Evolutionary conservation across 2,113 vertebrate genomes (phyloP).

Genomic region (Tor tambroides): DNA sequence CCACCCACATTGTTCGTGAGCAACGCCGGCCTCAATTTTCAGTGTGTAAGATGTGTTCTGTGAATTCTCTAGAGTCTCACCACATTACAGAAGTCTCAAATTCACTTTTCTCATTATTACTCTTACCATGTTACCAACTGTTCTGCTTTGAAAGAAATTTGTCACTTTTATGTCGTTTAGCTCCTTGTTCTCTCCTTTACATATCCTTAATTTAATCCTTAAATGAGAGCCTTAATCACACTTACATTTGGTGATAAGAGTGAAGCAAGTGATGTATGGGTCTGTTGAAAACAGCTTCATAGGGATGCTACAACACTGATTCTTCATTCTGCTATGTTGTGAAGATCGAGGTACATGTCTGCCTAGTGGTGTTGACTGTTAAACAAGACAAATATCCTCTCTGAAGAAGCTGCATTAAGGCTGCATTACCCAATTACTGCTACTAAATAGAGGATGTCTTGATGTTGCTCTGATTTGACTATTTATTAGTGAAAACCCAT

Average conservation of each 20-base stretch:
- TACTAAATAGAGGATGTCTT: neutral
- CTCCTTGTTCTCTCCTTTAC: neutral
- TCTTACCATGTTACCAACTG: too few species aligned
- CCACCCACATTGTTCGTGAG: conserved; percentile 25
- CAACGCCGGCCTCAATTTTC: conserved; percentile 5
- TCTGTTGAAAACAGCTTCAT: neutral
- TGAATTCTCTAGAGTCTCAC: neutral
- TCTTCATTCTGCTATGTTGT: neutral
- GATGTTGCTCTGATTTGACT: too few species aligned
- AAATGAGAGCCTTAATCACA: neutral
- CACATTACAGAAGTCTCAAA: too few species aligned
- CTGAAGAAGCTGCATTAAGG: neutral
- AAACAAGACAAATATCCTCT: neutral
- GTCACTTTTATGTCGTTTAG: neutral
- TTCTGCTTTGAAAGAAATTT: too few species aligned
- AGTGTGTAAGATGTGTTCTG: neutral
- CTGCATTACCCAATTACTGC: neutral
- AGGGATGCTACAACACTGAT: neutral
- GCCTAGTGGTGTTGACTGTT: neutral
- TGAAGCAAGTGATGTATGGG: neutral
- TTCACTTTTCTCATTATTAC: too few species aligned
- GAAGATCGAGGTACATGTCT: neutral
- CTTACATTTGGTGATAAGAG: neutral
- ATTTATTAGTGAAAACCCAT: too few species aligned
- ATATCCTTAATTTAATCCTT: neutral